Evolutionary conservation across 2,113 vertebrate genomes (phyloP).

Genomic region (Hyla sarda): DNA sequence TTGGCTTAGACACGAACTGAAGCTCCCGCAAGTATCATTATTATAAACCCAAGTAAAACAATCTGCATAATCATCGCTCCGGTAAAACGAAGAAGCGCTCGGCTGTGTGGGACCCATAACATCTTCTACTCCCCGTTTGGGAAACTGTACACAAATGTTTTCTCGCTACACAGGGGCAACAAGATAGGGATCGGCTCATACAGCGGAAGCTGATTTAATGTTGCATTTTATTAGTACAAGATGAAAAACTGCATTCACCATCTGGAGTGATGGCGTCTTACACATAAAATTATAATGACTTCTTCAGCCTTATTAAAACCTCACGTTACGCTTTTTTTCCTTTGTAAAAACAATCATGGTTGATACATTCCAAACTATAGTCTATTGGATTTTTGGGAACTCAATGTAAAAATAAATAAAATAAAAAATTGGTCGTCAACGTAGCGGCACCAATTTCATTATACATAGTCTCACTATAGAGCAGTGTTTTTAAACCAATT

Average conservation of each 20-base stretch:
- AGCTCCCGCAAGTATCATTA: not conserved
- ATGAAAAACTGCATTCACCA: conserved; percentile 3
- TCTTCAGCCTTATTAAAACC: conserved; percentile 24
- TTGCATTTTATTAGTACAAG: conserved; percentile 40
- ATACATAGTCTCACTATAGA: too few relatives aligned
- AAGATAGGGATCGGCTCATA: not conserved
- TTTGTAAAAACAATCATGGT: not conserved
- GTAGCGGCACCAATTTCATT: too few relatives aligned
- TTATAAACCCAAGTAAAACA: not conserved
- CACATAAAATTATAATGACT: conserved; percentile 36
- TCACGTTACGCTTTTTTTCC: not conserved
- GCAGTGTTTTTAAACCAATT: too few relatives aligned
- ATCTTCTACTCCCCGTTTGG: not conserved
- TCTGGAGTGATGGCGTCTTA: conserved; percentile 12
- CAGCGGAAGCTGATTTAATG: conserved; percentile 13
- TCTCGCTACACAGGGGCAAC: conserved; percentile 9
- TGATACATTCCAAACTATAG: not conserved
- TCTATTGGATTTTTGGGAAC: not conserved
- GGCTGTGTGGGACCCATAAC: not conserved
- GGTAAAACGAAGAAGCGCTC: not conserved
- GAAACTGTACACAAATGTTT: not conserved
- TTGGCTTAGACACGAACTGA: not conserved
- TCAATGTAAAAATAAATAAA: not conserved
- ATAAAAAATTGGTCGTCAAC: too few relatives aligned
- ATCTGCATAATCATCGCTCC: not conserved